A percentile compares a stretch with the other conserved stretches of the same genome.
These are phyloP conservation scores for Glaucidium brasilianum DNA, from an alignment of 2,113 vertebrate species.

Conservation along the genomic window DNA sequence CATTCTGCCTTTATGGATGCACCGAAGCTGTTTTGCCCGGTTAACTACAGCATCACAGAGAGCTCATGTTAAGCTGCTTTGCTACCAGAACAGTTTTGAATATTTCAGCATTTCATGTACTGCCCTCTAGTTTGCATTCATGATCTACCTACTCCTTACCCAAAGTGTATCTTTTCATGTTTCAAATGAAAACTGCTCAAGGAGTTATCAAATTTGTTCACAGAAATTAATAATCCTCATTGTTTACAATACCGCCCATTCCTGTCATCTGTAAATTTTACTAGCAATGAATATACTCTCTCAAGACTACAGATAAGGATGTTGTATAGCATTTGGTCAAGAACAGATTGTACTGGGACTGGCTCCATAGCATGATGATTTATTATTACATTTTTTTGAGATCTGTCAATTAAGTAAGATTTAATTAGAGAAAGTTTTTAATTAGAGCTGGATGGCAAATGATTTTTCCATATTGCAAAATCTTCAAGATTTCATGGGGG, in stretches of 20 bases:
- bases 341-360: conserved; percentile 45
- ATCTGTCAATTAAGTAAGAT: conserved; percentile 26
- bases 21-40: neutral
- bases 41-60: neutral
- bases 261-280: neutral
- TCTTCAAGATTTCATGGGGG: neutral
- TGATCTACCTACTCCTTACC: neutral
- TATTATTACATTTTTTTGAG: conserved; percentile 2
- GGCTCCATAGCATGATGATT: conserved; percentile 4
- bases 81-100: neutral
- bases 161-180: neutral
- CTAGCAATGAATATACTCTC: neutral
- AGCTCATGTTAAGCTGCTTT: neutral
- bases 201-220: neutral
- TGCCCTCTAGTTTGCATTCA: neutral
- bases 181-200: neutral
- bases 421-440: conserved; percentile 48
- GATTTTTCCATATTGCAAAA: neutral
- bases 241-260: neutral
- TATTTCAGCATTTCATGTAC: neutral
- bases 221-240: neutral
- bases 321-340: conserved; percentile 36
- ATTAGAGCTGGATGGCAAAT: conserved; percentile 13
- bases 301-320: neutral
- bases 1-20: neutral